These are phyloP conservation scores for Auanema freiburgensis DNA, from an alignment of 2,888 invertebrate genomes.

Conservation along the genomic window DNA sequence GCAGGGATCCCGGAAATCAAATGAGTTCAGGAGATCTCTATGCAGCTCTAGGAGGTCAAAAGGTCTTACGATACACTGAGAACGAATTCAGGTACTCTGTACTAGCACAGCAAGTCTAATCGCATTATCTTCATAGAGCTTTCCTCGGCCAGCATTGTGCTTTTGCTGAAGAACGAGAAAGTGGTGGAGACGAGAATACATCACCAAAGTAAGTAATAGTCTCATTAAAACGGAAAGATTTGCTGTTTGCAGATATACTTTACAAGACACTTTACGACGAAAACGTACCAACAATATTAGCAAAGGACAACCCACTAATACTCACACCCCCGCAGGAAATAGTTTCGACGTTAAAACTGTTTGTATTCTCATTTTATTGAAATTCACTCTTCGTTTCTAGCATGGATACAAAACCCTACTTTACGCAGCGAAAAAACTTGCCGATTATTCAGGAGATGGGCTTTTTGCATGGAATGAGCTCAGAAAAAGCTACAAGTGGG, in stretches of 20 bases:
- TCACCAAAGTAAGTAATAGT: conserved; percentile 9
- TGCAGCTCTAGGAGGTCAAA: conserved; percentile 4
- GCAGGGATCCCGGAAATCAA: background rate
- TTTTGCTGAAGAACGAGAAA: background rate
- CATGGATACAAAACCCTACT: conserved; percentile 7
- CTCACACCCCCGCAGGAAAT: too few species aligned
- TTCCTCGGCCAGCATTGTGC: background rate
- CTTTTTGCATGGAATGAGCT: conserved; percentile 18
- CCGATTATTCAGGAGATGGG: conserved; percentile 7
- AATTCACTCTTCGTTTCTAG: conserved; percentile 1
- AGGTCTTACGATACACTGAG: background rate
- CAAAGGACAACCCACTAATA: too few species aligned
- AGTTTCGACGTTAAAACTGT: background rate
- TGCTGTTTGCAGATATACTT: background rate
- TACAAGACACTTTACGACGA: conserved; percentile 4
- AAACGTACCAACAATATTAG: background rate
- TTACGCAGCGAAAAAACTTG: conserved; percentile 5
- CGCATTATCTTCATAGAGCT: background rate
- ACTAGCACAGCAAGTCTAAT: background rate
- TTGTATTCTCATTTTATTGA: background rate
- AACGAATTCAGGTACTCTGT: conserved; percentile 1
- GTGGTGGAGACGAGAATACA: conserved; percentile 3
- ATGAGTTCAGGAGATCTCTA: background rate
- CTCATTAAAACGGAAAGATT: background rate
- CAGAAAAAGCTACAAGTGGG: conserved; percentile 16